Percentiles rank a stretch among this genome's conserved stretches.
phyloP scores from a whole-genome alignment of 2,113 vertebrate genomes.

The Lampris megalopsis region DNA sequence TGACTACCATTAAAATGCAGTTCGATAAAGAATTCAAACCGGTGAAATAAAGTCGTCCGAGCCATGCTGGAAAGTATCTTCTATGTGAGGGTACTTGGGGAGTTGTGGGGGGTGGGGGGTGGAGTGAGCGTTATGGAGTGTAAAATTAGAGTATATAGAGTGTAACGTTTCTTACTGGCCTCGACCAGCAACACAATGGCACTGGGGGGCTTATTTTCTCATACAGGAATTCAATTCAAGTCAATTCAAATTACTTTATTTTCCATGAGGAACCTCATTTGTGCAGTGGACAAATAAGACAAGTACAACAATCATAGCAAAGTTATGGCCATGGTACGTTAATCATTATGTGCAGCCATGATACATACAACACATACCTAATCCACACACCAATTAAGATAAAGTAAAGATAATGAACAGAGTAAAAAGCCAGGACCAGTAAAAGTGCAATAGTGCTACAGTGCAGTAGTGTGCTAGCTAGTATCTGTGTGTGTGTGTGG shows the following conservation, averaged over 20 bases:
- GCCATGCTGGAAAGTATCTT: not conserved
- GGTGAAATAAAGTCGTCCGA: constrained; percentile 9
- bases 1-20: not conserved
- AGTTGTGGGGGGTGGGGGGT: constrained; percentile 37
- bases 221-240: constrained; percentile 13
- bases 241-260: no score
- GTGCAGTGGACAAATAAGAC: no score
- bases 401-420: no score
- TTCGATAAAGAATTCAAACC: not conserved
- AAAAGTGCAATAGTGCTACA: no score
- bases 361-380: no score
- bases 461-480: not conserved
- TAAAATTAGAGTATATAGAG: no score
- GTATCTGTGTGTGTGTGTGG: not conserved
- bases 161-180: constrained; percentile 18
- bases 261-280: no score
- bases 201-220: constrained; percentile 33
- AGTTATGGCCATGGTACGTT: no score
- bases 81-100: constrained; percentile 48
- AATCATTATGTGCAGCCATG: no score
- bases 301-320: no score
- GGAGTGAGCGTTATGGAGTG: constrained; percentile 15
- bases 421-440: no score
- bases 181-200: constrained; percentile 30
- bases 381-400: no score